Conservation (phyloP, 2,113 vertebrate genomes). For the Pteronura brasiliensis region DNA sequence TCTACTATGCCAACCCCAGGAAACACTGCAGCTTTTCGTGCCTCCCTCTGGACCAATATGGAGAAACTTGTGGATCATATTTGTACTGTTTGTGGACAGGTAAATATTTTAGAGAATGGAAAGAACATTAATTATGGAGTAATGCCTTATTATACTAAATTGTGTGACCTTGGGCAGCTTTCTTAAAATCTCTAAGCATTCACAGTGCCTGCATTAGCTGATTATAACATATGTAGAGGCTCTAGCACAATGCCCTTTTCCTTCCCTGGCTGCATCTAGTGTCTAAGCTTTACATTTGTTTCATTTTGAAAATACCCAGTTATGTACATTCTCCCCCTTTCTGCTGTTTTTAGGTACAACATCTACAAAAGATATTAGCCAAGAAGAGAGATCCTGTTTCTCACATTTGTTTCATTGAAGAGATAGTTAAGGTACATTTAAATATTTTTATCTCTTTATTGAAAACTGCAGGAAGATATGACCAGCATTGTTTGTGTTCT, state of each 20-base stretch:
- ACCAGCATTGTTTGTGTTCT: not conserved
- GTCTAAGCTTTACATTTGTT: not conserved
- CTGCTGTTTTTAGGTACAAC: slow-evolving; percentile 89
- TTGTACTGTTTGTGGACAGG: slow-evolving; percentile 92
- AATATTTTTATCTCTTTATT: slow-evolving; percentile 8
- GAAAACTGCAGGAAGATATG: not conserved
- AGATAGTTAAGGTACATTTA: slow-evolving; percentile 92
- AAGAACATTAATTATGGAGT: not conserved
- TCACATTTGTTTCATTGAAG: slow-evolving; percentile 97
- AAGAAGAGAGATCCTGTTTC: slow-evolving; percentile 98
- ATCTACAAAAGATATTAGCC: slow-evolving; percentile 95
- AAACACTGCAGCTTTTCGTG: slow-evolving; percentile 94
- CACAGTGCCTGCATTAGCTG: not conserved
- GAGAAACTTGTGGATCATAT: slow-evolving; percentile 99
- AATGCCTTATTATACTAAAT: not conserved
- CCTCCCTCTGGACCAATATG: slow-evolving; percentile 97
- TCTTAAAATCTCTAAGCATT: not conserved
- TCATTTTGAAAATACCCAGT: not conserved
- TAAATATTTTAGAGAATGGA: slow-evolving; percentile 59
- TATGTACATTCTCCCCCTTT: not conserved
- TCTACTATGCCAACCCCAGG: slow-evolving; percentile 95
- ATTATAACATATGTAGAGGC: not conserved
- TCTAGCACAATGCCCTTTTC: not conserved
- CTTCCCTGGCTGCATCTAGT: not conserved
- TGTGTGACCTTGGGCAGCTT: not conserved